A percentile compares a stretch with the other conserved stretches of the same genome.
Evolutionary conservation across 2,113 vertebrate species (phyloP).

Genomic region (Glareola pratincola): DNA sequence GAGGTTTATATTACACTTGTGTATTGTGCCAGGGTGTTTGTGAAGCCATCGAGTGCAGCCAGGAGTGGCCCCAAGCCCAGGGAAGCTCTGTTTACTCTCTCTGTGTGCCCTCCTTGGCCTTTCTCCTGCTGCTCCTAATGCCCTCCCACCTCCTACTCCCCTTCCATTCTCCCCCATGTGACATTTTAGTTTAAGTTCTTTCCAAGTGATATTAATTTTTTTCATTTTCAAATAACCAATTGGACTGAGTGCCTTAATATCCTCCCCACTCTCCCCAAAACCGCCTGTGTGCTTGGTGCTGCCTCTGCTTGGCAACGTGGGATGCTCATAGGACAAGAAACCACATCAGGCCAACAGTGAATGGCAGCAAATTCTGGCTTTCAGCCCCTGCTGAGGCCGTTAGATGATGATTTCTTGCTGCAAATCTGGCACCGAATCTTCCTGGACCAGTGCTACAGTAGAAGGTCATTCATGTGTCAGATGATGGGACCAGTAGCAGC

Average conservation of each 20-base stretch:
- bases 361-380: background rate
- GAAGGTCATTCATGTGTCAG: background rate
- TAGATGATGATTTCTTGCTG: constrained; percentile 16
- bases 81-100: constrained; percentile 37
- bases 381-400: background rate
- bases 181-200: background rate
- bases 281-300: background rate
- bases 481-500: background rate
- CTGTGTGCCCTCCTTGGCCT: background rate
- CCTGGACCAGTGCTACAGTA: background rate
- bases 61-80: constrained; percentile 9
- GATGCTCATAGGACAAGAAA: background rate
- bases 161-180: background rate
- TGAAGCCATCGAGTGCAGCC: constrained; percentile 15
- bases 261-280: background rate
- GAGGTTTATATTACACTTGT: background rate
- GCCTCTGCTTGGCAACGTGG: background rate
- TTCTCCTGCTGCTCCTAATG: background rate
- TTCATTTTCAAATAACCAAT: background rate
- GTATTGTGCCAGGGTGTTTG: constrained; percentile 40
- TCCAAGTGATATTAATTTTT: background rate
- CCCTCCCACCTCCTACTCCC: background rate
- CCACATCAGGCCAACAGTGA: background rate
- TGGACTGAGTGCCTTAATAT: background rate
- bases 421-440: background rate